Evolutionary conservation across 2,888 invertebrate genomes (phyloP).

Genomic region (Chloroclysta siterata): DNA sequence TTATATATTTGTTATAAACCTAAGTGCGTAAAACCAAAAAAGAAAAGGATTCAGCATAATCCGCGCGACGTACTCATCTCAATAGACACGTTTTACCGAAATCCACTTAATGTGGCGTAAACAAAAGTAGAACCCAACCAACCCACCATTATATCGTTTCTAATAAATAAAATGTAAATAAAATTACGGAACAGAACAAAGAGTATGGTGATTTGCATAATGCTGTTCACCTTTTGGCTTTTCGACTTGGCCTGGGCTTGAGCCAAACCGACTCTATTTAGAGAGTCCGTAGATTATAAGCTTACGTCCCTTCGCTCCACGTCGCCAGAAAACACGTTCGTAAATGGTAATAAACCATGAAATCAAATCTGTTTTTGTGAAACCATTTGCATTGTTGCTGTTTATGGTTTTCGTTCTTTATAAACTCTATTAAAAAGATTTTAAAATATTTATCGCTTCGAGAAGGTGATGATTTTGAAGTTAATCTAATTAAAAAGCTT

Average conservation of each 20-base stretch:
- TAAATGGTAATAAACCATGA: slow-evolving; percentile 40
- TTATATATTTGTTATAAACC: slow-evolving; percentile 18
- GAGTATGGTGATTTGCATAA: slow-evolving; percentile 81
- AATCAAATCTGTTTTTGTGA: slow-evolving; percentile 3
- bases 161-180: slow-evolving; percentile 81
- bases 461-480: too few species aligned
- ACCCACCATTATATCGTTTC: slow-evolving; percentile 65
- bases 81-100: slow-evolving; percentile 47
- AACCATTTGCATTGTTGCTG: too few species aligned
- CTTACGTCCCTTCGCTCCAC: slow-evolving; percentile 58
- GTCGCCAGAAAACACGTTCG: slow-evolving; percentile 40
- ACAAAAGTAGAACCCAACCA: slow-evolving; percentile 58
- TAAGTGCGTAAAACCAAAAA: slow-evolving; percentile 16
- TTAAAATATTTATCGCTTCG: too few species aligned
- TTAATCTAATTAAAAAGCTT: background rate
- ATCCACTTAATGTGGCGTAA: slow-evolving; percentile 57
- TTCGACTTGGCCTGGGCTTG: slow-evolving; percentile 69
- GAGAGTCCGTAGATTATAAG: slow-evolving; percentile 73
- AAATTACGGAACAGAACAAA: slow-evolving; percentile 75
- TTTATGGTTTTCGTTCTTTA: too few species aligned
- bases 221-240: slow-evolving; percentile 79
- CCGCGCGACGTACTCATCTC: slow-evolving; percentile 33
- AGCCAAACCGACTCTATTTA: slow-evolving; percentile 79
- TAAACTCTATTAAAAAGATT: too few species aligned
- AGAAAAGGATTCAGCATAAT: slow-evolving; percentile 30